These are phyloP conservation scores for Eurystomus glaucurus DNA, from an alignment of 2,797 vertebrate species.

Conservation along the genomic window DNA sequence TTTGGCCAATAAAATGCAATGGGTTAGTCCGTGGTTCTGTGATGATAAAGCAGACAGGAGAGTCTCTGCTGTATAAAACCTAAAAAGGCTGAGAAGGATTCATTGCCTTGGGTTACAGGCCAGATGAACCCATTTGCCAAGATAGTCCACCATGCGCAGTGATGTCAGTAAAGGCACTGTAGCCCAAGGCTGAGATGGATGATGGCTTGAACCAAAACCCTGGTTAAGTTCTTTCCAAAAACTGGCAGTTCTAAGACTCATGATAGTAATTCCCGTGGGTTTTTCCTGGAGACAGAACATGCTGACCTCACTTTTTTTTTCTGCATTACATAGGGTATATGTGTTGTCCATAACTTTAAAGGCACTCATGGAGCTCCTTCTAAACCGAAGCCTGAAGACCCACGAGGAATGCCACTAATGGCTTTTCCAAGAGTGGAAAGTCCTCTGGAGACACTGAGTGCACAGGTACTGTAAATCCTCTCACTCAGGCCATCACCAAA, in stretches of 20 bases:
- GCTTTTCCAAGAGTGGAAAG: slow-evolving; percentile 98
- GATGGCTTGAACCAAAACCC: neutral
- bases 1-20: neutral
- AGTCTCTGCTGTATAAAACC: neutral
- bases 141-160: fast-evolving
- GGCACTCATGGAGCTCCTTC: slow-evolving; percentile 87
- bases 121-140: neutral
- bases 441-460: slow-evolving; percentile 96
- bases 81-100: neutral
- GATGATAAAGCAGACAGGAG: neutral
- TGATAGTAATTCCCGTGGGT: neutral
- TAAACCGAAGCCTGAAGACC: slow-evolving; percentile 94
- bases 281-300: neutral
- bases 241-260: neutral
- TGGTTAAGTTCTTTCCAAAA: neutral
- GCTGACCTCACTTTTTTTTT: neutral
- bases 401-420: slow-evolving; percentile 94
- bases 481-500: neutral
- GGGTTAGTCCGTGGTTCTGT: fast-evolving
- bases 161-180: fast-evolving
- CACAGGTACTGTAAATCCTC: slow-evolving; percentile 88
- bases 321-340: slow-evolving; percentile 88
- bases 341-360: slow-evolving; percentile 98
- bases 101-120: neutral
- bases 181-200: neutral